These are phyloP conservation scores for Drosophila quadrilineata DNA, from an alignment of 1,140 invertebrate genomes.

Conservation along the genomic window DNA sequence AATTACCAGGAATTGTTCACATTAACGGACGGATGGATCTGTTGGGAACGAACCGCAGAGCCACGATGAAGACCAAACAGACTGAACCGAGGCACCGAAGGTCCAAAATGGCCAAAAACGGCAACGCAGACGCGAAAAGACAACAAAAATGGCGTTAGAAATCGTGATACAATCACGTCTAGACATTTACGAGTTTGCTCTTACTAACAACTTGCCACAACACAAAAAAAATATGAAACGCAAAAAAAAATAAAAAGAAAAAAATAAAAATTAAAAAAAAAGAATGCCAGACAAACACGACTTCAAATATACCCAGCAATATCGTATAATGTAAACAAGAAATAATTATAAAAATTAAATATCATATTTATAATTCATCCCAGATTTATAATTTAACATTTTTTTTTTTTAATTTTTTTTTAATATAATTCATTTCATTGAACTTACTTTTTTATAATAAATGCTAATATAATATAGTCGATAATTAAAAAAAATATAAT, in stretches of 20 bases:
- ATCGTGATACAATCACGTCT: conserved; percentile 81
- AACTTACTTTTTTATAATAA: no score
- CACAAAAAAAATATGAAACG: conserved; percentile 28
- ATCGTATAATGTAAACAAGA: no score
- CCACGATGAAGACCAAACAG: background rate
- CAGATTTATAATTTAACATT: no score
- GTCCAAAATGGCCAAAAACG: conserved; percentile 46
- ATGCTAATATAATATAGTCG: no score
- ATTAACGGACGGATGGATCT: conserved; percentile 16
- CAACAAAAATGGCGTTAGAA: conserved; percentile 79
- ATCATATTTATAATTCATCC: no score
- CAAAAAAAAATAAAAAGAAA: conserved; percentile 20
- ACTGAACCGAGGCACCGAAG: conserved; percentile 17
- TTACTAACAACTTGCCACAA: no score
- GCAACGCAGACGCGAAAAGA: conserved; percentile 49
- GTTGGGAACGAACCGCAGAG: background rate
- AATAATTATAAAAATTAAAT: no score
- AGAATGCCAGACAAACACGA: conserved; percentile 5
- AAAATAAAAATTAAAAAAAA: conserved; percentile 14
- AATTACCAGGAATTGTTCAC: conserved; percentile 27
- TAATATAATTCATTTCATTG: no score
- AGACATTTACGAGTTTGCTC: conserved; percentile 78
- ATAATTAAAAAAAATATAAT: no score
- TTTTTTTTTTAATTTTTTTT: no score
- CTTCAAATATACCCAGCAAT: no score